Conservation (phyloP, 2,797 vertebrate species). For the Helostoma temminkii region DNA sequence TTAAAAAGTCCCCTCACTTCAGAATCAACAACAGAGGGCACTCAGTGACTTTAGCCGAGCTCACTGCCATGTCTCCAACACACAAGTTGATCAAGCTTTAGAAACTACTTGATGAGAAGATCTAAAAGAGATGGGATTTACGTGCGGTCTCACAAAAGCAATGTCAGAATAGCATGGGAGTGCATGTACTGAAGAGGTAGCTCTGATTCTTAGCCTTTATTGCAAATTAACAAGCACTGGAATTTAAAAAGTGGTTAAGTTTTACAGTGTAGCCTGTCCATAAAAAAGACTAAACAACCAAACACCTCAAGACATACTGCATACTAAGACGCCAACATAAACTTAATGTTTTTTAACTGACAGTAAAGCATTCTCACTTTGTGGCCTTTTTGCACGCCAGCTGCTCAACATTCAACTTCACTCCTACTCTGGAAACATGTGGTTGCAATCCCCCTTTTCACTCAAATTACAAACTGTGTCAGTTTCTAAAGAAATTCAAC, state of each 20-base stretch:
- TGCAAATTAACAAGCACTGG: slow-evolving; percentile 49
- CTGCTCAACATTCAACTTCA: slow-evolving; percentile 56
- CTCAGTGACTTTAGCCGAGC: slow-evolving; percentile 10
- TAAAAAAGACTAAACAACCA: slow-evolving; percentile 48
- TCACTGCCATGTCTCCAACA: slow-evolving; percentile 3
- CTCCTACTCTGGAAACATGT: slow-evolving; percentile 73
- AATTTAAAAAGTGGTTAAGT: slow-evolving; percentile 39
- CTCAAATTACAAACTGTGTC: slow-evolving; percentile 77
- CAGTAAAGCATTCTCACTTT: slow-evolving; percentile 37
- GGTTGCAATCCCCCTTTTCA: slow-evolving; percentile 74
- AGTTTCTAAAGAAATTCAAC: slow-evolving; percentile 67
- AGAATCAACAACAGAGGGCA: slow-evolving; percentile 27
- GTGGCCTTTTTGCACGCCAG: slow-evolving; percentile 59
- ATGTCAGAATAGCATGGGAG: slow-evolving; percentile 30
- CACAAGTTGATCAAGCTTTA: slow-evolving; percentile 6
- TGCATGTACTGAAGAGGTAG: slow-evolving; percentile 11
- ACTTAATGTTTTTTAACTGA: slow-evolving; percentile 29
- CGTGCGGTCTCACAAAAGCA: slow-evolving; percentile 19
- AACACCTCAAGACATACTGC: slow-evolving; percentile 41
- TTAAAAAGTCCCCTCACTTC: slow-evolving; percentile 20
- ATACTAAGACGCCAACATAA: slow-evolving; percentile 11
- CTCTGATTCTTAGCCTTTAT: slow-evolving; percentile 42
- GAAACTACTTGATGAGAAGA: slow-evolving; percentile 28
- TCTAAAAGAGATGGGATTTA: slow-evolving; percentile 44
- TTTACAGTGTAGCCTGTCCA: slow-evolving; percentile 44